Conservation (phyloP, 2,888 invertebrate genomes). For the Phoenoteleia sp. region DNA sequence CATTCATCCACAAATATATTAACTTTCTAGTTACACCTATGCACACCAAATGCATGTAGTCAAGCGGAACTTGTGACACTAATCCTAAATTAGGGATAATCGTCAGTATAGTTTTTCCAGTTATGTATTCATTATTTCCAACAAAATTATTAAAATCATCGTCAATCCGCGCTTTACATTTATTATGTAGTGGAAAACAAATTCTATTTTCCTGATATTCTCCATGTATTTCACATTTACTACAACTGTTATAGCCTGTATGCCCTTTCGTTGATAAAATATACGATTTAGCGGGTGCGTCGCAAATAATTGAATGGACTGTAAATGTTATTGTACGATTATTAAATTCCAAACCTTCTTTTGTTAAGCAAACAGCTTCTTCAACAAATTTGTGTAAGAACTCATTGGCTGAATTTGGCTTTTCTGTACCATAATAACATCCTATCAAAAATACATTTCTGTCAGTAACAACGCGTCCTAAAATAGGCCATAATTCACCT, state of each 20-base stretch:
- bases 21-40: neutral
- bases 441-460: slow-evolving; percentile 4
- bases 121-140: neutral
- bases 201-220: neutral
- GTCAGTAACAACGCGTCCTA: neutral
- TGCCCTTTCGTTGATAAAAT: neutral
- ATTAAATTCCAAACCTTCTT: neutral
- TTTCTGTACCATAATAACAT: neutral
- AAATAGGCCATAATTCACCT: neutral
- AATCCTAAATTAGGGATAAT: neutral
- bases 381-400: neutral
- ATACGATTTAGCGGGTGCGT: slow-evolving; percentile 12
- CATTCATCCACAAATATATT: neutral
- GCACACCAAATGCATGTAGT: neutral
- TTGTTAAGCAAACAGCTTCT: neutral
- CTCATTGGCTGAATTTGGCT: neutral
- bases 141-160: neutral
- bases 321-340: neutral
- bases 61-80: neutral
- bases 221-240: neutral
- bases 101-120: neutral
- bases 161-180: neutral
- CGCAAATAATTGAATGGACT: neutral
- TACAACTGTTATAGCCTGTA: neutral
- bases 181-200: neutral